Evolutionary conservation across 2,888 invertebrate genomes (phyloP).

Genomic region (Diarsia rubi): DNA sequence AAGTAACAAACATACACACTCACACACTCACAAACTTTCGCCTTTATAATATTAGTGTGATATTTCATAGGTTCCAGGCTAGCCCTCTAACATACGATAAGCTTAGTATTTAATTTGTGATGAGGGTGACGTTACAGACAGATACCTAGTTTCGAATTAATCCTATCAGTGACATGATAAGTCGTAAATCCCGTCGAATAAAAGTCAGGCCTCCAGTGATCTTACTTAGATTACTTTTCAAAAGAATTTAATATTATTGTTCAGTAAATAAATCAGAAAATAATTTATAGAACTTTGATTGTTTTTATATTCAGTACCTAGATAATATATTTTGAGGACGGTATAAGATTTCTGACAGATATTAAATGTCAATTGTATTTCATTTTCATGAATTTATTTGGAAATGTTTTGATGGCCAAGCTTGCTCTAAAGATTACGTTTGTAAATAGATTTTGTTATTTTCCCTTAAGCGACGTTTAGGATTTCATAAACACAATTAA

Average conservation of each 20-base stretch:
- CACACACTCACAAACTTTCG: too few species aligned
- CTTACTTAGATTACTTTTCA: constrained; percentile 1
- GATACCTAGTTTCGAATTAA: background rate
- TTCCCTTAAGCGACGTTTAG: background rate
- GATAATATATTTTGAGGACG: constrained; percentile 10
- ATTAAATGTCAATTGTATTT: constrained; percentile 31
- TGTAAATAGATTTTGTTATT: constrained; percentile 26
- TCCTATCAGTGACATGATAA: background rate
- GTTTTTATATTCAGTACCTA: constrained; percentile 22
- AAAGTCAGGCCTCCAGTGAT: background rate
- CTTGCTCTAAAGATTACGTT: constrained; percentile 21
- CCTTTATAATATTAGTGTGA: too few species aligned
- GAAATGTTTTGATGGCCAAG: constrained; percentile 9
- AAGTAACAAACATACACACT: too few species aligned
- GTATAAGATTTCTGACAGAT: constrained; percentile 21
- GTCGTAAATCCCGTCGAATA: background rate
- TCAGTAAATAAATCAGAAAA: constrained; percentile 21
- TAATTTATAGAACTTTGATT: constrained; percentile 27
- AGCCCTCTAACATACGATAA: background rate
- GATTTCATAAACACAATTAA: constrained; percentile 23
- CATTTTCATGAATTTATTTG: constrained; percentile 8
- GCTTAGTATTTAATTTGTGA: too few species aligned
- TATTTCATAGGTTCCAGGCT: background rate
- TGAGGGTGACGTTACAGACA: too few species aligned
- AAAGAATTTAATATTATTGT: constrained; percentile 15